Evolutionary conservation across 2,113 vertebrate species (phyloP), one percentile per base, ranked within the genome.

Genomic region (Xenopus laevis): DNA sequence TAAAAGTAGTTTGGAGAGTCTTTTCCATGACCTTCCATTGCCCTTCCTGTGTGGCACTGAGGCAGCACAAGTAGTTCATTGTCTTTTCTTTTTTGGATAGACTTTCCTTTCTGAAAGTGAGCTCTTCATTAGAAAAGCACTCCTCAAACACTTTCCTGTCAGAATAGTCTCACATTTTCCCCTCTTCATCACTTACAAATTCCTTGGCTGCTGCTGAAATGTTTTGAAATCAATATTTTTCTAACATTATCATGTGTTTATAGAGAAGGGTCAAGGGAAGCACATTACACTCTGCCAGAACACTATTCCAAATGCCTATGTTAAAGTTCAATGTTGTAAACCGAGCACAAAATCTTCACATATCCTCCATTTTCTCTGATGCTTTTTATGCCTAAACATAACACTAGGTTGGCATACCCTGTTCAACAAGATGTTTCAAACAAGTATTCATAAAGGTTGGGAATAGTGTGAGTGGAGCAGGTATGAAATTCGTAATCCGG

Each of bases 21-120:
- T 68, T 61, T 68, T 52, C 73, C 46, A 23, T 76, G 73, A 76
- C 73, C 73, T 76, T 69, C 73, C 62, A 13, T 40, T 63, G 65
- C 65, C 73, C 73, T 76, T 76, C 73, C 73, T 68, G 65, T 69
- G 73, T 76, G 73, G 46, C 58, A 68, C 40, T 6, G 17, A 68
- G n/a, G 58, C 23, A 68, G 58, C 65, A 76, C 73, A 76, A 76
- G 73, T 52, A 61, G 50, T 27, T 69, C 65, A 69, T 76, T 76
- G 73, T 76, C 21, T 61, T 40, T 23, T 61, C n/a, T 50, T 59
- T 53, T 47, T 58, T 63, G 27, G 46, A 69, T 69, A 57, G 73
- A 15, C 45, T 76, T 61, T 62, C 58, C 66, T 68, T 53, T 68
- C 58, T 30, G 73, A 69, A 68, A 62, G 44, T 76, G 46, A 69